Evolutionary conservation across 1,140 invertebrate species (phyloP).

Genomic region (Lepidurus packardi): DNA sequence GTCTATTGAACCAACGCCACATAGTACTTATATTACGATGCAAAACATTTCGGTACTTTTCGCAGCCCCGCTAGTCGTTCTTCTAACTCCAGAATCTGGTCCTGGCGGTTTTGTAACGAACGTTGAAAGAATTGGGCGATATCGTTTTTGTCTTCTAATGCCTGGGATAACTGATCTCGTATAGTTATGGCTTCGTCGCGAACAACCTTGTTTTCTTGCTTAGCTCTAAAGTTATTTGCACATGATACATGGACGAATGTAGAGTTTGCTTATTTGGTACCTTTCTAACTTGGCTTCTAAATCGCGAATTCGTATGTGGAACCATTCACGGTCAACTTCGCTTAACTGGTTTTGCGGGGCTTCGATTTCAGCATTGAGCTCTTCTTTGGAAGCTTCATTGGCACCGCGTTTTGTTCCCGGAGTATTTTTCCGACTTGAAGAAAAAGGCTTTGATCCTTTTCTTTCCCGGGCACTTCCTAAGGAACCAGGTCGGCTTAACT

Average conservation of each 20-base stretch:
- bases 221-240: background rate
- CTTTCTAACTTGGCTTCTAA: slow-evolving; percentile 30
- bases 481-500: background rate
- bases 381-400: background rate
- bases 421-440: background rate
- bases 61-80: slow-evolving; percentile 27
- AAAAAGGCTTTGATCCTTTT: background rate
- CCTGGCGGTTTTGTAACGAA: slow-evolving; percentile 24
- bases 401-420: background rate
- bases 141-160: slow-evolving; percentile 26
- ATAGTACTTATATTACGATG: background rate
- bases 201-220: slow-evolving; percentile 6
- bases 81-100: slow-evolving; percentile 25
- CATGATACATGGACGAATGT: background rate
- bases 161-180: background rate
- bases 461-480: background rate
- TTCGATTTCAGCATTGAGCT: slow-evolving; percentile 6
- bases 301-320: slow-evolving; percentile 30
- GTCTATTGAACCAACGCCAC: background rate
- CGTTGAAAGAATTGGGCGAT: slow-evolving; percentile 29
- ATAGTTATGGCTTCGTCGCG: slow-evolving; percentile 3
- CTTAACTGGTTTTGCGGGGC: slow-evolving; percentile 21
- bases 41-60: slow-evolving; percentile 12
- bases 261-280: background rate
- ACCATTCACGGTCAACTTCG: slow-evolving; percentile 31